Conservation (phyloP, 2,888 invertebrate species). For the Elaeidobius kamerunicus region DNA sequence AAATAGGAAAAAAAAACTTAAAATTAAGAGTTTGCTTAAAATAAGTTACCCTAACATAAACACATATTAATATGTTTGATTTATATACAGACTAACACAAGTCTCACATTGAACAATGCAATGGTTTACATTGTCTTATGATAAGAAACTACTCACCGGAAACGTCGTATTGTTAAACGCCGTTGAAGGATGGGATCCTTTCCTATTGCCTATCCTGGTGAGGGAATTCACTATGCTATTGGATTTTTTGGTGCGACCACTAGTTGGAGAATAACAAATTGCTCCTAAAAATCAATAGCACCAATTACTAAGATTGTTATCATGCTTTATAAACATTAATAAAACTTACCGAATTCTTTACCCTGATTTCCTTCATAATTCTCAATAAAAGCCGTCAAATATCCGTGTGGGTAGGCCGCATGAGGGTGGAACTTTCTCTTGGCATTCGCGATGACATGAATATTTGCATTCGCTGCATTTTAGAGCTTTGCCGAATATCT, state of each 20-base stretch:
- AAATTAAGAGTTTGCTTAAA: too few relatives aligned
- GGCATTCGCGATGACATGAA: constrained; percentile 85
- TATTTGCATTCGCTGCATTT: constrained; percentile 96
- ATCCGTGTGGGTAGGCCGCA: too few relatives aligned
- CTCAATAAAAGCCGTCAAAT: constrained; percentile 78
- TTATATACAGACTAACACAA: too few relatives aligned
- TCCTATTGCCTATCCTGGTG: constrained; percentile 39
- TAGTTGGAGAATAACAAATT: constrained; percentile 51
- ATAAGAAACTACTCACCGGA: constrained; percentile 51
- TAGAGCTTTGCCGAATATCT: constrained; percentile 67
- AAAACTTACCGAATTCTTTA: constrained; percentile 12
- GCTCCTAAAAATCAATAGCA: constrained; percentile 30
- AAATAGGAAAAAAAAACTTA: too few relatives aligned
- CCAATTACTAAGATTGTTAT: background rate
- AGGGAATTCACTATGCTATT: constrained; percentile 48
- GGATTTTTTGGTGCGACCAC: constrained; percentile 47
- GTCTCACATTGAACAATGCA: too few relatives aligned
- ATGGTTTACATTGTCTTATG: too few relatives aligned
- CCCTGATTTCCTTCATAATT: constrained; percentile 58
- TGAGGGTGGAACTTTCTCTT: constrained; percentile 86
- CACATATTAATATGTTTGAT: too few relatives aligned
- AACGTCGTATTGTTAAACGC: constrained; percentile 56
- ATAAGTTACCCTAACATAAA: too few relatives aligned
- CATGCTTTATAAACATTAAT: too few relatives aligned
- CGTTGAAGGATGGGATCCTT: constrained; percentile 57